Percentiles rank a stretch among this genome's conserved stretches.
phyloP scores from a whole-genome alignment of 2,797 vertebrate species.

The Setipinna tenuifilis region DNA sequence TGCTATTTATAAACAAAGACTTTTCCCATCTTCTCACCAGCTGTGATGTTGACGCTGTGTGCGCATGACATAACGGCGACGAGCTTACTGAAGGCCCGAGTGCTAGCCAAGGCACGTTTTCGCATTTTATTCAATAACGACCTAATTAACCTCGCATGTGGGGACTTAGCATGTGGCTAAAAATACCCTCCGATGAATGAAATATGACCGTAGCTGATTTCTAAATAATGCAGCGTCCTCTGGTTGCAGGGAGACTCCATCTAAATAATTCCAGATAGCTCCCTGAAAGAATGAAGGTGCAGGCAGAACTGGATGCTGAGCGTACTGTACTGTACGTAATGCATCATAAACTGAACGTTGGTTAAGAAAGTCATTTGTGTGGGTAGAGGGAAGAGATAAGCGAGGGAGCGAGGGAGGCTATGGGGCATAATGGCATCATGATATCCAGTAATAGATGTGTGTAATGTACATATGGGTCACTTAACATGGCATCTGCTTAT shows the following conservation, averaged over 20 bases:
- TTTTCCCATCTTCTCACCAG: background rate
- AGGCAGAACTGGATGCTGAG: background rate
- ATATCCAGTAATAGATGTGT: background rate
- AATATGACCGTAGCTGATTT: slow-evolving; percentile 41
- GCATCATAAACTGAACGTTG: background rate
- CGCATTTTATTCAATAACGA: background rate
- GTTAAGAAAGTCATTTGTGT: background rate
- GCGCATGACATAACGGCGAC: background rate
- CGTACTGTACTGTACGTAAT: background rate
- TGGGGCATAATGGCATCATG: background rate
- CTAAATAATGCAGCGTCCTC: slow-evolving; percentile 37
- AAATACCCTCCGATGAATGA: slow-evolving; percentile 42
- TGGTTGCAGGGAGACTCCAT: slow-evolving; percentile 26
- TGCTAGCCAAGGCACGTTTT: background rate
- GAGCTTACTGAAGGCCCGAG: background rate
- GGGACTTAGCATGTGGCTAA: slow-evolving; percentile 36
- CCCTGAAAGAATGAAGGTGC: background rate
- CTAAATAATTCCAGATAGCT: background rate
- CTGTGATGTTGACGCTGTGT: background rate
- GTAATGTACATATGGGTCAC: background rate
- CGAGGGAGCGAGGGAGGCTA: background rate
- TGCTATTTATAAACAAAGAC: background rate
- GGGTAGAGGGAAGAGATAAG: background rate
- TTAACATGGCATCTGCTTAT: background rate
- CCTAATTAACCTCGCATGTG: slow-evolving; percentile 32